Conservation (phyloP, 2,888 invertebrate genomes). For the Philonicus albiceps region DNA sequence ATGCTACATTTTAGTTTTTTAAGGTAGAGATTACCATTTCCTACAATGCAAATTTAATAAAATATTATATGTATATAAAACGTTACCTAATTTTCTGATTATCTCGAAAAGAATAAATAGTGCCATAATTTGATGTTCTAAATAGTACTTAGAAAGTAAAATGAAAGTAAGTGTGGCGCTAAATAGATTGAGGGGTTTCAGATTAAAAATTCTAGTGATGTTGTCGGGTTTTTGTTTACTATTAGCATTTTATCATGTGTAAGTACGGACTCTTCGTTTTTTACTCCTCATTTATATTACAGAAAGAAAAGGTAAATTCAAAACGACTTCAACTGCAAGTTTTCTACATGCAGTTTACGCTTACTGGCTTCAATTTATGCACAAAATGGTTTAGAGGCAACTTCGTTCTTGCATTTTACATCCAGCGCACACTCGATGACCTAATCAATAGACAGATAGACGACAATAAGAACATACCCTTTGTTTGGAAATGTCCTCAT, state of each 20-base stretch:
- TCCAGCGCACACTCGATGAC: neutral
- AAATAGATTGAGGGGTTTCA: too few relatives aligned
- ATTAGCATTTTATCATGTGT: neutral
- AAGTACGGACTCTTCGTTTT: neutral
- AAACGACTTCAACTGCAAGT: neutral
- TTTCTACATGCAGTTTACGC: neutral
- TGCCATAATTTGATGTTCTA: too few relatives aligned
- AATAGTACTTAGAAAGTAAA: too few relatives aligned
- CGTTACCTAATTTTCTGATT: too few relatives aligned
- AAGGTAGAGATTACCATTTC: too few relatives aligned
- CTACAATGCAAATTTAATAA: too few relatives aligned
- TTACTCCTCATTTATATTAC: neutral
- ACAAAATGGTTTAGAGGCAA: neutral
- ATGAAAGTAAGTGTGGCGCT: too few relatives aligned
- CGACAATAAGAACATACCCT: neutral
- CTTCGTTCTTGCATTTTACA: neutral
- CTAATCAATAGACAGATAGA: neutral
- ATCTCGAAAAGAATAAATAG: too few relatives aligned
- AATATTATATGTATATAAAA: too few relatives aligned
- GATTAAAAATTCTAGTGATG: too few relatives aligned
- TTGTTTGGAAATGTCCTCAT: neutral
- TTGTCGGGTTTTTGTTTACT: neutral
- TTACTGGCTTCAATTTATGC: neutral
- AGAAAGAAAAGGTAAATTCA: neutral
- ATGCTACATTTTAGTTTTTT: too few relatives aligned